Conservation (phyloP, 2,113 vertebrate species). For the Azemiops feae region DNA sequence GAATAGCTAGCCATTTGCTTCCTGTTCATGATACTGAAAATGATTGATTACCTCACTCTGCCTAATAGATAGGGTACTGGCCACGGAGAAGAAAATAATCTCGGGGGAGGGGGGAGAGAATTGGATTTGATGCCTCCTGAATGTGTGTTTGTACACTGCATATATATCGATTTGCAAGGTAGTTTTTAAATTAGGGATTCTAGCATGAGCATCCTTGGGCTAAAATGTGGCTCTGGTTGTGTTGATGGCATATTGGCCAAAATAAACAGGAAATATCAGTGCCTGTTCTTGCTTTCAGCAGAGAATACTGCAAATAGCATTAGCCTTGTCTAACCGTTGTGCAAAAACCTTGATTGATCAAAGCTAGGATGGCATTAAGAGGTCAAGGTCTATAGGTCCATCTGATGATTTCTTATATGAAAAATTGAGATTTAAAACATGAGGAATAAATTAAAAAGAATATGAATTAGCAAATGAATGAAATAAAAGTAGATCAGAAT, state of each 20-base stretch:
- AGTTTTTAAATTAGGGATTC: background rate
- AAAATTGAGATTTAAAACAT: background rate
- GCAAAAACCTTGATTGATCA: background rate
- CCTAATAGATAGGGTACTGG: background rate
- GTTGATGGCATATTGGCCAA: background rate
- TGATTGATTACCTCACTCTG: background rate
- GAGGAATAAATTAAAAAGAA: background rate
- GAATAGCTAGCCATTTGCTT: background rate
- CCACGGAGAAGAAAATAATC: background rate
- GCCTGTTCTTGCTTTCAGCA: background rate
- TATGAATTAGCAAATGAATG: background rate
- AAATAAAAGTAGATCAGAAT: background rate
- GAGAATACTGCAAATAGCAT: background rate
- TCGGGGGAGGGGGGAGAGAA: background rate
- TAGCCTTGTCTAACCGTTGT: background rate
- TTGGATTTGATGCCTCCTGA: background rate
- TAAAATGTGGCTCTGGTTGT: background rate
- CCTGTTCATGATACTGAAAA: background rate
- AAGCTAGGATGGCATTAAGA: background rate
- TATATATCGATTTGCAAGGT: background rate
- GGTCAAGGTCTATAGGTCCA: background rate
- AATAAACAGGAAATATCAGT: background rate
- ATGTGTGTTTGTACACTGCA: background rate
- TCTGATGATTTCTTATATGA: background rate
- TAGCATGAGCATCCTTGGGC: background rate